A percentile compares a stretch with the other conserved stretches of the same genome.
These are phyloP conservation scores for Orthosia incerta DNA, from an alignment of 2,888 invertebrate species.

Conservation along the genomic window DNA sequence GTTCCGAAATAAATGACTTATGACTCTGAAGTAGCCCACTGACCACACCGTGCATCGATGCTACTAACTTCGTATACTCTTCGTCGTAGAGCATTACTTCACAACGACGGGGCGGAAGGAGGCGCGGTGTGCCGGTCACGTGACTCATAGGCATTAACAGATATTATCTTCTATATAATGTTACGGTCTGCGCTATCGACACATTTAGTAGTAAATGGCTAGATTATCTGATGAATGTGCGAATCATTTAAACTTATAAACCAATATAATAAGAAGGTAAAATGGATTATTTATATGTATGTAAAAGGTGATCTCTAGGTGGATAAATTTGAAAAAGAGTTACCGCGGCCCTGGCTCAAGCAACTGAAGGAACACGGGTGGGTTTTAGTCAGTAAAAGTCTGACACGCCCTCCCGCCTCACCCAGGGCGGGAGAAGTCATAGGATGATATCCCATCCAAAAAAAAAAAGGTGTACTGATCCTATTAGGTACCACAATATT, in stretches of 20 bases:
- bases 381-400: too few species aligned
- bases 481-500: too few species aligned
- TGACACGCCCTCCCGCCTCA: too few species aligned
- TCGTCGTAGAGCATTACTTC: not conserved
- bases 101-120: not conserved
- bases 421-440: too few species aligned
- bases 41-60: not conserved
- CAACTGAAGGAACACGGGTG: too few species aligned
- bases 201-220: not conserved
- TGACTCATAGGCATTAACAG: conserved; percentile 14
- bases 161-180: conserved; percentile 14
- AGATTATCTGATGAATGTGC: not conserved
- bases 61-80: too few species aligned
- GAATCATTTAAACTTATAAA: too few species aligned
- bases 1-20: too few species aligned
- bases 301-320: not conserved
- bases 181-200: not conserved
- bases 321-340: too few species aligned
- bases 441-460: too few species aligned
- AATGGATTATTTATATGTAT: not conserved
- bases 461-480: not conserved
- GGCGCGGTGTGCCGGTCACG: conserved; percentile 8
- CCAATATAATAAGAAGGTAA: too few species aligned
- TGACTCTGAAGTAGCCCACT: not conserved
- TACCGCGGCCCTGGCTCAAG: too few species aligned